These are phyloP conservation scores for Phyllotreta striolata DNA, from an alignment of 2,888 invertebrate species.

Conservation along the genomic window DNA sequence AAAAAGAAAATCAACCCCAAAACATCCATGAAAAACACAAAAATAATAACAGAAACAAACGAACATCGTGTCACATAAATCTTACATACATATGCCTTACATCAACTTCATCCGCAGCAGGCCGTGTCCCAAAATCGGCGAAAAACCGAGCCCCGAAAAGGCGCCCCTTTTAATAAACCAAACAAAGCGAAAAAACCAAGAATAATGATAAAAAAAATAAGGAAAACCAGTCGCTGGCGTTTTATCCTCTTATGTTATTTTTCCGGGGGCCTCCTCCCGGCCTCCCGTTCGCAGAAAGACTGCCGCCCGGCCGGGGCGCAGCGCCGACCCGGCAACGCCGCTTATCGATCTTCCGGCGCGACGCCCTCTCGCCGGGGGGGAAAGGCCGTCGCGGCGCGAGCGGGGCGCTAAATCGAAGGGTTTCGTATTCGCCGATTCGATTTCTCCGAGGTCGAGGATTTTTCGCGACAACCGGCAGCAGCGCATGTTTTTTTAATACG, in stretches of 20 bases:
- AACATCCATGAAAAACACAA: conserved; percentile 13
- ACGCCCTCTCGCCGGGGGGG: too few species aligned
- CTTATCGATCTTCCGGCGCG: conserved; percentile 45
- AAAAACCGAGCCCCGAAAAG: conserved; percentile 11
- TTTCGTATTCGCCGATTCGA: too few species aligned
- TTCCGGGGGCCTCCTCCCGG: conserved; percentile 36
- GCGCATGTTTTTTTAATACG: too few species aligned
- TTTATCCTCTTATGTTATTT: conserved; percentile 28
- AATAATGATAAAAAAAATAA: background rate
- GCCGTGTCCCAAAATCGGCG: conserved; percentile 28
- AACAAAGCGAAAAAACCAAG: too few species aligned
- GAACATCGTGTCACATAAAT: conserved; percentile 39
- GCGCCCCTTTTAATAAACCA: too few species aligned
- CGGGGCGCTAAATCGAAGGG: too few species aligned
- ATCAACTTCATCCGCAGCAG: conserved; percentile 30
- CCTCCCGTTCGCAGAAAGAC: conserved; percentile 45
- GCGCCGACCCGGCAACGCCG: conserved; percentile 45
- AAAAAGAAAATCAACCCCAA: too few species aligned
- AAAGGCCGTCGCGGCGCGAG: too few species aligned
- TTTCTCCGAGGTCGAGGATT: too few species aligned
- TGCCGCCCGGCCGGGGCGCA: conserved; percentile 22
- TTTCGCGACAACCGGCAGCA: too few species aligned
- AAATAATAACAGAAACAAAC: conserved; percentile 34
- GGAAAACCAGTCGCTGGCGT: conserved; percentile 4
- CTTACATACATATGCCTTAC: conserved; percentile 42